Conservation (phyloP, 2,888 invertebrate species). For the Phorcus lineatus region DNA sequence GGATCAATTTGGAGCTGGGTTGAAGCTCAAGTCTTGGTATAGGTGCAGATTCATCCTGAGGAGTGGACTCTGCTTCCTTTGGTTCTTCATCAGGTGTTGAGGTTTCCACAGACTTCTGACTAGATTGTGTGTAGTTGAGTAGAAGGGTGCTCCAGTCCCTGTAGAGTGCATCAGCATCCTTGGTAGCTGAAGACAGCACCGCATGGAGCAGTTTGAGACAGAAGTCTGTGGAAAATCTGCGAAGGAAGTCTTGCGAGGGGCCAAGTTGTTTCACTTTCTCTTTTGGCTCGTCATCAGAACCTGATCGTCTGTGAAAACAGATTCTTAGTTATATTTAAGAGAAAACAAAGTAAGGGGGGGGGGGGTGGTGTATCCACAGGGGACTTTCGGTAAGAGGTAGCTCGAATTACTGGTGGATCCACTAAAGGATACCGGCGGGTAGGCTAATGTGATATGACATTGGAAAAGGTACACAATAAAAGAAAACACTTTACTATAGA, state of each 20-base stretch:
- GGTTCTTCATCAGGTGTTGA: not conserved
- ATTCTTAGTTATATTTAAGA: too few species aligned
- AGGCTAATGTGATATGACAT: too few species aligned
- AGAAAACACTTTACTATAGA: too few species aligned
- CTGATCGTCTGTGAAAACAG: too few species aligned
- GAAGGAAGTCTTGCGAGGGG: not conserved
- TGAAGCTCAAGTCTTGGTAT: slow-evolving; percentile 25
- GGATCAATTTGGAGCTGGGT: slow-evolving; percentile 42
- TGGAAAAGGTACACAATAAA: too few species aligned
- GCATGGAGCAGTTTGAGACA: slow-evolving; percentile 33
- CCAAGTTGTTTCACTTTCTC: not conserved
- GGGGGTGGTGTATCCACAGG: too few species aligned
- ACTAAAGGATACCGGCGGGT: too few species aligned
- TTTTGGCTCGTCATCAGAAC: too few species aligned
- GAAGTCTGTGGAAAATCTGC: slow-evolving; percentile 32
- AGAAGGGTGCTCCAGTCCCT: not conserved
- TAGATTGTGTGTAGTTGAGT: not conserved
- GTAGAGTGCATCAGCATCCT: not conserved
- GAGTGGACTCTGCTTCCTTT: not conserved
- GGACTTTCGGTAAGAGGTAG: too few species aligned
- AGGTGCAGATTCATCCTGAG: too few species aligned
- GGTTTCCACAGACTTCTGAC: not conserved
- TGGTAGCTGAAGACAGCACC: not conserved
- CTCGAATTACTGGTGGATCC: too few species aligned
- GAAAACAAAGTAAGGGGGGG: too few species aligned